Percentiles rank a stretch among this genome's conserved stretches.
phyloP scores from a whole-genome alignment of 2,113 vertebrate genomes.

The Paramisgurnus dabryanus region DNA sequence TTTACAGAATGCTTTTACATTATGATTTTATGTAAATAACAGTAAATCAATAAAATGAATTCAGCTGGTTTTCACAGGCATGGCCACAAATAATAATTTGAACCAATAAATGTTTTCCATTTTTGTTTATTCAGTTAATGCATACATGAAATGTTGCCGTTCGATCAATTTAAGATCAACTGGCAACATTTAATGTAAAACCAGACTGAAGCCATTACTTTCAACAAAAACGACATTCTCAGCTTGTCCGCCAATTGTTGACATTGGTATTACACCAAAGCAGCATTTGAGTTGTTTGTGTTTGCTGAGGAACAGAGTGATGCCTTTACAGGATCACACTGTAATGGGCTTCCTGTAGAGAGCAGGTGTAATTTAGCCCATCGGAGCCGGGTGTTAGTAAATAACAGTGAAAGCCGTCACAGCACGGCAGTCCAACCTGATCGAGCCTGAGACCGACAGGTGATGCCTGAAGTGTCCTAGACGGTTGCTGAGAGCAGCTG shows the following conservation, averaged over 20 bases:
- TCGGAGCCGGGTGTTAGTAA: slow-evolving; percentile 14
- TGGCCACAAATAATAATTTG: too few species aligned
- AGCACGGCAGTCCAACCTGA: not conserved
- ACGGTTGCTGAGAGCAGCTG: slow-evolving; percentile 25
- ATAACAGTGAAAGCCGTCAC: not conserved
- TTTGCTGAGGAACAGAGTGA: slow-evolving; percentile 8
- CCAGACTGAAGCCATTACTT: not conserved
- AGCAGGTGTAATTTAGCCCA: slow-evolving; percentile 23
- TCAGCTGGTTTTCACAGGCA: too few species aligned
- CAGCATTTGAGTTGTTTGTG: not conserved
- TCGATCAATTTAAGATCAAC: too few species aligned
- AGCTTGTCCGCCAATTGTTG: not conserved
- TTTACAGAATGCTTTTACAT: too few species aligned
- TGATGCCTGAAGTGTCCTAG: slow-evolving; percentile 16
- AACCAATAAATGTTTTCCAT: too few species aligned
- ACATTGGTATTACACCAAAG: not conserved
- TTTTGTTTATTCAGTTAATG: too few species aligned
- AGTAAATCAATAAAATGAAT: too few species aligned
- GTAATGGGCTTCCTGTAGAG: slow-evolving; percentile 22
- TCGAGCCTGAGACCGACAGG: slow-evolving; percentile 10
- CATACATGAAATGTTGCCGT: too few species aligned
- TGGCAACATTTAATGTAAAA: not conserved
- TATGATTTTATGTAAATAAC: too few species aligned
- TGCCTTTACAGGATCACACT: slow-evolving; percentile 5
- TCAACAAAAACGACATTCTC: not conserved